A percentile compares a stretch with the other conserved stretches of the same genome.
Conservation (phyloP, 1,140 invertebrate genomes). For the Lethocerus indicus region DNA sequence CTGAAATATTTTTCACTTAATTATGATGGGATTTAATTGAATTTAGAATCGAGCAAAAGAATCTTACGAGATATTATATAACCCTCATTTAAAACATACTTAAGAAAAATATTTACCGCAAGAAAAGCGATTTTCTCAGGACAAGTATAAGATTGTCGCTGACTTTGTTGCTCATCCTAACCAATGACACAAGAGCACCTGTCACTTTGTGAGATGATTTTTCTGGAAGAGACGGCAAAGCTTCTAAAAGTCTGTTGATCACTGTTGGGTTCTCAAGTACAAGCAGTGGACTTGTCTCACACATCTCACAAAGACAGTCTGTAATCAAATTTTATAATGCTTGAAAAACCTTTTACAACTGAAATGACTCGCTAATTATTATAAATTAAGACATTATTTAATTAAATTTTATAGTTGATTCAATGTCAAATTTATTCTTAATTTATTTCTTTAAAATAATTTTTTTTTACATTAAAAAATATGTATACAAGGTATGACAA, state of each 20-base stretch:
- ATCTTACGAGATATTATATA: background rate
- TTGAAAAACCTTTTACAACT: background rate
- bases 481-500: background rate
- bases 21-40: too few relatives aligned
- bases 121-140: conserved; percentile 35
- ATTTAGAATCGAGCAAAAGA: too few relatives aligned
- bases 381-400: background rate
- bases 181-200: conserved; percentile 29
- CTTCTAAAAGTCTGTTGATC: conserved; percentile 29
- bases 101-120: conserved; percentile 22
- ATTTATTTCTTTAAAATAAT: too few relatives aligned
- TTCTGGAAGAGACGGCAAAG: conserved; percentile 26
- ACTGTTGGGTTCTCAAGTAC: conserved; percentile 28
- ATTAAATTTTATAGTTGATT: too few relatives aligned
- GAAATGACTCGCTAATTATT: background rate
- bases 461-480: too few relatives aligned
- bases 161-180: conserved; percentile 26
- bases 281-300: conserved; percentile 25
- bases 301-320: conserved; percentile 33
- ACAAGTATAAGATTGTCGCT: conserved; percentile 33
- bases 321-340: conserved; percentile 17
- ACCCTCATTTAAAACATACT: background rate
- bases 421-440: too few relatives aligned
- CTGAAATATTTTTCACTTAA: background rate
- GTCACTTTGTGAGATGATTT: conserved; percentile 26